A percentile compares a stretch with the other conserved stretches of the same genome.
phyloP scores from a whole-genome alignment of 1,140 invertebrate species.

The Magallana ariakensis region DNA sequence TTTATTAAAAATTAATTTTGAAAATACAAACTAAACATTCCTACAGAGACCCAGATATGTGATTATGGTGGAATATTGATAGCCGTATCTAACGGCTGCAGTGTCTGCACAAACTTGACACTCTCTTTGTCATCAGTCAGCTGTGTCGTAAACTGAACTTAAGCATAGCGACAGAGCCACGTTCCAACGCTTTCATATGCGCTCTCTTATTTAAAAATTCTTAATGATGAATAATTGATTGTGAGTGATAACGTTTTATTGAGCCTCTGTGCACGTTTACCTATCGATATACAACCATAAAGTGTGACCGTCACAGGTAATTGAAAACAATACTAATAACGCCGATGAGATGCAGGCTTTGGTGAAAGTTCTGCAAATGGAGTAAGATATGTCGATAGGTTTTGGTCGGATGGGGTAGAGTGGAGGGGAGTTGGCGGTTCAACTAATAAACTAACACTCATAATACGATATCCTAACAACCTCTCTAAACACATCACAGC shows the following conservation, averaged over 20 bases:
- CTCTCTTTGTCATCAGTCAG: conserved; percentile 27
- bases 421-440: too few species aligned
- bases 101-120: not conserved
- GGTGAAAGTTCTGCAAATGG: too few species aligned
- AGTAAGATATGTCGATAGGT: too few species aligned
- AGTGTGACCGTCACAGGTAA: not conserved
- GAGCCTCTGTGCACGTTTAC: conserved; percentile 1
- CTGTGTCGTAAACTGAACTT: conserved; percentile 22
- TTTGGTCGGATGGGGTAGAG: too few species aligned
- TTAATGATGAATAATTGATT: conserved; percentile 29
- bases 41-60: not conserved
- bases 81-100: not conserved
- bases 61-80: not conserved
- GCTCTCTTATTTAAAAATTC: conserved; percentile 31
- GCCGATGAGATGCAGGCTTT: too few species aligned
- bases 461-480: too few species aligned
- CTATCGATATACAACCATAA: conserved; percentile 7
- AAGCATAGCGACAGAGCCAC: not conserved
- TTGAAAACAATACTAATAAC: too few species aligned
- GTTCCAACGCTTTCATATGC: conserved; percentile 27
- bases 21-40: not conserved
- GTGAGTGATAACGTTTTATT: conserved; percentile 6
- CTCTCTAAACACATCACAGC: too few species aligned
- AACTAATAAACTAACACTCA: too few species aligned
- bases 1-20: not conserved